Evolutionary conservation across 2,888 invertebrate genomes (phyloP), one percentile per base, ranked within the genome.

Genomic region (Thyatira batis): DNA sequence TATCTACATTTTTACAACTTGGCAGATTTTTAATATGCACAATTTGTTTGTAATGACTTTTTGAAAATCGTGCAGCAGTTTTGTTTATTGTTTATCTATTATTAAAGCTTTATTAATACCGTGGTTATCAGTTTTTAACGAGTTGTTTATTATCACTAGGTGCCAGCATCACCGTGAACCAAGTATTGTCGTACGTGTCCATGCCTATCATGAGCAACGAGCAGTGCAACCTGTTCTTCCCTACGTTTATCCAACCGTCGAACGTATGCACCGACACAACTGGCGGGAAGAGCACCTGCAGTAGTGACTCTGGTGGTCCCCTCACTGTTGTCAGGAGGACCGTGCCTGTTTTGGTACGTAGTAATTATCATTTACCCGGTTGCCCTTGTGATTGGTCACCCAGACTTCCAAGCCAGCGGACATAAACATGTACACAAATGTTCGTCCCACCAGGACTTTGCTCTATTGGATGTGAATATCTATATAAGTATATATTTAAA

Each of bases 231-330:
- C 20, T 28, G 0, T 49, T 55, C 11, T 75, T 67, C 65, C 71
- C 71, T 0, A 2, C 57, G 0, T 52, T 67, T 25, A 8, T 82
- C 2, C 71, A 67, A 3, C 5, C 49, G 3, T 67, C 68, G 11
- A 79, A 78, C 58, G 59, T 83, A 46, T 83, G 82, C 55, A 74
- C 64, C 25, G 77, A 73, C 58, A 80, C 80, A 0, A 54, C 52
- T 4, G 63, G 61, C 1, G 71, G 70, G 6, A 53, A 53, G 10
- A 68, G 78, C 46, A 71, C 74, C 20, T 84, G 83, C 66, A 8
- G 43, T 0, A 77, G 83, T 2, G 82, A 82, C 58, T 82, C 83
- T 6, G 83, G 83, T n/a, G 82, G 83, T 23, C 82, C 83, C 1
- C 71, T 83, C 1, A 63, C 60, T n/a, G 52, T 73, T 9, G 51